phyloP scores from a whole-genome alignment of 2,113 vertebrate species.

The Himantopus leucocephalus region DNA sequence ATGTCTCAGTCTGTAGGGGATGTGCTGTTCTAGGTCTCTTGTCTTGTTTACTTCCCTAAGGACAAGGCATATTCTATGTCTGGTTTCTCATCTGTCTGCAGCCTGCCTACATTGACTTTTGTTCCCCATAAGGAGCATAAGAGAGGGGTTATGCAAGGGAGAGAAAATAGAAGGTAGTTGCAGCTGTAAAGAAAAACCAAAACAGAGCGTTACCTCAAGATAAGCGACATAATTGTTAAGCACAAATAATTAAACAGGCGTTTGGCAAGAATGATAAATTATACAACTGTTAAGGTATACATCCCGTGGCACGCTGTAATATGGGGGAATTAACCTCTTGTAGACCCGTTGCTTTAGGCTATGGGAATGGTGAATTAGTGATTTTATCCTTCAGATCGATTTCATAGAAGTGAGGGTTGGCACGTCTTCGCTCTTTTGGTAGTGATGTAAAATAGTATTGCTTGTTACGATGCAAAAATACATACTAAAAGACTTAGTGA shows the following conservation, averaged over 20 bases:
- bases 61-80: neutral
- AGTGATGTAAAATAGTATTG: neutral
- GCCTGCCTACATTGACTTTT: neutral
- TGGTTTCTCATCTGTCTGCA: neutral
- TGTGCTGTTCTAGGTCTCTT: neutral
- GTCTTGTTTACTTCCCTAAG: neutral
- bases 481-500: neutral
- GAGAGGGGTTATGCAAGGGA: neutral
- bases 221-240: neutral
- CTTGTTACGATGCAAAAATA: neutral
- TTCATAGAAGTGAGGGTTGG: neutral
- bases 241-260: neutral
- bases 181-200: neutral
- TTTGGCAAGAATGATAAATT: neutral
- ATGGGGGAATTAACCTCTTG: fast-evolving
- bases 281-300: neutral
- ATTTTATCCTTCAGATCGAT: neutral
- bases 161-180: neutral
- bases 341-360: neutral
- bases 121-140: neutral
- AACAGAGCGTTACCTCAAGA: neutral
- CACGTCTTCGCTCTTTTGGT: neutral
- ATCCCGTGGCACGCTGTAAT: neutral
- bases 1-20: neutral
- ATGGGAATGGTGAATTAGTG: neutral